These are phyloP conservation scores for Ariopsis seemanni DNA, from an alignment of 2,113 vertebrate genomes.

Conservation along the genomic window DNA sequence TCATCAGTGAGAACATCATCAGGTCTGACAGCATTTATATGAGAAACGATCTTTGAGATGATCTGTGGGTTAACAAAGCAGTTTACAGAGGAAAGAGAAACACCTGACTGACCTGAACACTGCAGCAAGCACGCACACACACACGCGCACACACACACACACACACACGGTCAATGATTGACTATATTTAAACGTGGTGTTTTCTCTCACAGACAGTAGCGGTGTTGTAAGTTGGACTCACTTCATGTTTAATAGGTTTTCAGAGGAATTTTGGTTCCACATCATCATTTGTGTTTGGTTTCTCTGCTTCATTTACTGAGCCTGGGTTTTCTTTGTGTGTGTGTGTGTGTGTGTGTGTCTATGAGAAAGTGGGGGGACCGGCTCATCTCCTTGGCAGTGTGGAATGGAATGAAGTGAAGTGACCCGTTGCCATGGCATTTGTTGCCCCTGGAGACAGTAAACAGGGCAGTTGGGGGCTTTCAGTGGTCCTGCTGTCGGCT, in stretches of 20 bases:
- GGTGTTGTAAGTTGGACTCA: background rate
- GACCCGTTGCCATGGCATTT: conserved; percentile 66
- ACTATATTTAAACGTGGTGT: background rate
- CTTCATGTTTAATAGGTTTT: background rate
- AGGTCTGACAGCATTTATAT: too few species aligned
- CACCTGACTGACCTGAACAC: background rate
- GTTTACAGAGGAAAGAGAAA: background rate
- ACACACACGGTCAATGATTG: background rate
- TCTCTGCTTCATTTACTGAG: conserved; percentile 23
- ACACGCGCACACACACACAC: background rate
- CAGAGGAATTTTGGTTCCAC: background rate
- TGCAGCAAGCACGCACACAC: background rate
- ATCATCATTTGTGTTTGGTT: background rate
- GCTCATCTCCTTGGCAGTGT: conserved; percentile 72
- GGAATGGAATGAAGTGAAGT: conserved; percentile 69
- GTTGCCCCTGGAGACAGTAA: conserved; percentile 77
- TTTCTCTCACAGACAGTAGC: background rate
- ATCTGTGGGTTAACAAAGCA: too few species aligned
- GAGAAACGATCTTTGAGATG: too few species aligned
- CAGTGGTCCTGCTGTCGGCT: background rate
- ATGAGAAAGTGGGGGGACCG: conserved; percentile 16
- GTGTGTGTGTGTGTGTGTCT: conserved; percentile 10
- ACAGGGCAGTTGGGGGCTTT: conserved; percentile 61
- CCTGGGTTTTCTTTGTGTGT: conserved; percentile 43
- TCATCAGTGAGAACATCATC: too few species aligned